Evolutionary conservation across 2,797 vertebrate genomes (phyloP).

Genomic region (Sebastes elongatus): DNA sequence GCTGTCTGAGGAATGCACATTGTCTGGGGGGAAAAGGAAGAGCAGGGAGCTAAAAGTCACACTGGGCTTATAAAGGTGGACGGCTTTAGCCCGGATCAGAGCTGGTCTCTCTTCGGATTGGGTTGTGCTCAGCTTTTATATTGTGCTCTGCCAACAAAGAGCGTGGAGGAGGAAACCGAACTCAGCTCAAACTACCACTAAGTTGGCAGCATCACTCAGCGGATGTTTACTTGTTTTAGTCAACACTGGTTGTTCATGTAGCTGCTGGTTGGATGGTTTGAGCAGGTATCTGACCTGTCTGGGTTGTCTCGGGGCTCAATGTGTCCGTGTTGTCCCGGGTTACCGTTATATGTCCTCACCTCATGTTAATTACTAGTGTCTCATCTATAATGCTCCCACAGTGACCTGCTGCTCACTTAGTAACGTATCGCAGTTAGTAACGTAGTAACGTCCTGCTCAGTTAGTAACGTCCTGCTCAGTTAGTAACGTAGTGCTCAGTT

Average conservation of each 20-base stretch:
- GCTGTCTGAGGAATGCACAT: slow-evolving; percentile 77
- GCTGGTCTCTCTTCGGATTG: background rate
- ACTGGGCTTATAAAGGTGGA: background rate
- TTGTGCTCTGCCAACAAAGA: slow-evolving; percentile 24
- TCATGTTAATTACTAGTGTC: no score
- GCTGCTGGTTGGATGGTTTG: no score
- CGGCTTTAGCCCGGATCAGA: background rate
- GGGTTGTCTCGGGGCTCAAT: no score
- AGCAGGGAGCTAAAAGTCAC: slow-evolving; percentile 47
- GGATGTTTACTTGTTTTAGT: slow-evolving; percentile 20
- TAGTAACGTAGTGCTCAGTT: no score
- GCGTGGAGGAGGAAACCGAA: background rate
- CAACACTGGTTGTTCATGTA: slow-evolving; percentile 7
- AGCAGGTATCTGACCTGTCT: no score
- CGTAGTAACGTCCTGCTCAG: no score
- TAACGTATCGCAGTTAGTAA: no score
- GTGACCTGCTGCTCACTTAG: no score
- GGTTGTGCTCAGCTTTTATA: background rate
- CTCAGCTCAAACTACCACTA: slow-evolving; percentile 34
- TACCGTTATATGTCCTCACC: no score
- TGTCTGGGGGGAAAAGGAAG: slow-evolving; percentile 50
- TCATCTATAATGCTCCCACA: no score
- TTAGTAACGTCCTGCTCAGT: no score
- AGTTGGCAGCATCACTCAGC: slow-evolving; percentile 60
- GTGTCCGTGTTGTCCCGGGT: no score